Base-by-base conservation (phyloP, 2,888 invertebrate species). In the Scrobipalpa costella region DNA sequence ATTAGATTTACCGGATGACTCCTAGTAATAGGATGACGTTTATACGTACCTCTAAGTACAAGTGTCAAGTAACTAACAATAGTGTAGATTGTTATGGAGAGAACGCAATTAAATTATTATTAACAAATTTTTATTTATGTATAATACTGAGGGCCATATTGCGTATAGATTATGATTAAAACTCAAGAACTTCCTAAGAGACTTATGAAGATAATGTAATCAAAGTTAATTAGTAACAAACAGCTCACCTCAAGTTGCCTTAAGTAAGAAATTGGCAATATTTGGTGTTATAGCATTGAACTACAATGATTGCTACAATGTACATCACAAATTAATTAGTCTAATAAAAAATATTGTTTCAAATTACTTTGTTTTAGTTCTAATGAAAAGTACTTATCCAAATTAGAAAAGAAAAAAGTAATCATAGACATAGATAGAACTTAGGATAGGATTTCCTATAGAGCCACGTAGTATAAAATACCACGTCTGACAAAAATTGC, bases 1-100 rank as follows among this genome's bases (percentile, higher is more conserved):
- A 85, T 90, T 97, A 85, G 95, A 96, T 75, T 83, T 92, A 82
- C 88, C 92, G 62, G 89, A 90, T 75, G 86, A 89, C 71, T 85
- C 88, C 81, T 87, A 88, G 86, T 86, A 71, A 73, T 77, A 75
- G 78, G 77, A 74, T 73, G 71, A 76, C 73, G 66, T 79, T 70
- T 70, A 72, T 73, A 83, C 77, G 75, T 86, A 87, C 88, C 86
- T 82, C 79, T 85, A 89, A 90, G 90, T 90, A 90, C 90, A 90
- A 88, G 84, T 88, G 86, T 85, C 88, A 88, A 89, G 83, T 80
- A 78, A 90, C 88, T 90, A 90, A 90, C 87, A 84, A 78, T 84
- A 81, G 81, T 76, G 73, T 84, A 86, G 81, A 79, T 74, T 77
- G 76, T 78, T 68, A 72, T 68, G 68, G 68, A 80, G 74, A 77